Evolutionary conservation across 2,888 invertebrate species (phyloP).

Genomic region (Callinectes sapidus): DNA sequence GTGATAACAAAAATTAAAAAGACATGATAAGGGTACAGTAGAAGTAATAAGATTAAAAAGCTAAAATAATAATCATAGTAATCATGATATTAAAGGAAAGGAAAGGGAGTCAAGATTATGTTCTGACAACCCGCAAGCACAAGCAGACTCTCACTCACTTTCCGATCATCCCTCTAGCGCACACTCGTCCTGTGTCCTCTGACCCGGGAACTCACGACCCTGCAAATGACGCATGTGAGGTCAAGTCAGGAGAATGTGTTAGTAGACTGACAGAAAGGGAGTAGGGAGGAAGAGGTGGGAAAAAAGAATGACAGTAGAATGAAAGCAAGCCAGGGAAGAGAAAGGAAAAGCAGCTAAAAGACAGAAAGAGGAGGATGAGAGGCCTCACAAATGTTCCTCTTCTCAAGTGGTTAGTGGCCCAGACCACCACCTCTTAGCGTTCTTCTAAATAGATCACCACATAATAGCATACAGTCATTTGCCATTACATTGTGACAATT

Average conservation of each 20-base stretch:
- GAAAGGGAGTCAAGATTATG: slow-evolving; percentile 14
- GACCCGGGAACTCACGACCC: slow-evolving; percentile 60
- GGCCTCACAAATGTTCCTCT: background rate
- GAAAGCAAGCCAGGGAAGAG: background rate
- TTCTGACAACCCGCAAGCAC: slow-evolving; percentile 38
- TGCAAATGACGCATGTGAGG: slow-evolving; percentile 26
- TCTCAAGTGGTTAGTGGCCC: background rate
- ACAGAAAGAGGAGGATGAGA: background rate
- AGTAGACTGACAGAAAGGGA: background rate
- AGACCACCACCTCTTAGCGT: background rate
- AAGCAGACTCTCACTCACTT: slow-evolving; percentile 66
- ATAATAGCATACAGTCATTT: background rate
- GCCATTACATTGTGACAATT: background rate
- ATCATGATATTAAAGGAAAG: background rate
- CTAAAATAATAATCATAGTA: slow-evolving; percentile 15
- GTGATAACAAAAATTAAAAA: background rate
- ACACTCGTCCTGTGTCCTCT: slow-evolving; percentile 55
- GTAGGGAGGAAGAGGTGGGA: background rate
- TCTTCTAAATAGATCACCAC: background rate
- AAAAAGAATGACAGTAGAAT: background rate
- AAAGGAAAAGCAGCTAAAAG: background rate
- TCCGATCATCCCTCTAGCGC: slow-evolving; percentile 63
- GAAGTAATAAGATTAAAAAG: slow-evolving; percentile 5
- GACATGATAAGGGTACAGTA: background rate
- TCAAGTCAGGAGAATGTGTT: background rate